Conservation (phyloP, 2,888 invertebrate genomes). For the Melanostoma scalare region DNA sequence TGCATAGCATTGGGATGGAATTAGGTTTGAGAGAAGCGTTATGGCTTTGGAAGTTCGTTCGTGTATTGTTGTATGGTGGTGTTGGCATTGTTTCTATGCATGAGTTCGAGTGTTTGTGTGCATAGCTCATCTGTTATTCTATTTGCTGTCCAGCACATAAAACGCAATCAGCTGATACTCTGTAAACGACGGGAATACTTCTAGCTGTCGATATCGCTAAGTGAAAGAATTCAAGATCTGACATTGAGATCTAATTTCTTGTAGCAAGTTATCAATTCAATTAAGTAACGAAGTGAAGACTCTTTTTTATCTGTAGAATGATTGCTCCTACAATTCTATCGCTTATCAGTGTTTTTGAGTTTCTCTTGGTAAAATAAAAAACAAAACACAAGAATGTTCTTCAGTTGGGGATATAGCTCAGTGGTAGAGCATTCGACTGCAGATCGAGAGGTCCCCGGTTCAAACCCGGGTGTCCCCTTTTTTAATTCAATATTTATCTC, state of each 20-base stretch:
- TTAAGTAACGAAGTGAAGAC: not conserved
- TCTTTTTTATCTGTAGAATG: not conserved
- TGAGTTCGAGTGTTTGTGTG: constrained; percentile 28
- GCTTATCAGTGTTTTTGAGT: no score
- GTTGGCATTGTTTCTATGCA: constrained; percentile 49
- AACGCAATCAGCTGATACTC: constrained; percentile 6
- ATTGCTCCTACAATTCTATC: not conserved
- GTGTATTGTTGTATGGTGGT: not conserved
- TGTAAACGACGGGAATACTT: no score
- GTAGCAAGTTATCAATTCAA: constrained; percentile 39
- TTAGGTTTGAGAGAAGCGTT: not conserved
- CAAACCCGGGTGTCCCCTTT: constrained; percentile 79
- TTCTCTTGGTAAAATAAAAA: no score
- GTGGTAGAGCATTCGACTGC: constrained; percentile 80
- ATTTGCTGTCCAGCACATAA: constrained; percentile 27
- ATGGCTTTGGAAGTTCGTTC: no score
- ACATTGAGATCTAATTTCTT: no score
- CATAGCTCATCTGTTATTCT: constrained; percentile 36
- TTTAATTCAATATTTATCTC: not conserved
- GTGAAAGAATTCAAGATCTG: no score
- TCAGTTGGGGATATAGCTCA: constrained; percentile 78
- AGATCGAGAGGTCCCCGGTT: constrained; percentile 80
- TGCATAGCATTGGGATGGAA: not conserved
- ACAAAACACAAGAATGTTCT: no score
- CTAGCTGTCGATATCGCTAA: not conserved